These are phyloP conservation scores for Danio tinwini DNA, from an alignment of 2,797 vertebrate genomes.

Conservation along the genomic window DNA sequence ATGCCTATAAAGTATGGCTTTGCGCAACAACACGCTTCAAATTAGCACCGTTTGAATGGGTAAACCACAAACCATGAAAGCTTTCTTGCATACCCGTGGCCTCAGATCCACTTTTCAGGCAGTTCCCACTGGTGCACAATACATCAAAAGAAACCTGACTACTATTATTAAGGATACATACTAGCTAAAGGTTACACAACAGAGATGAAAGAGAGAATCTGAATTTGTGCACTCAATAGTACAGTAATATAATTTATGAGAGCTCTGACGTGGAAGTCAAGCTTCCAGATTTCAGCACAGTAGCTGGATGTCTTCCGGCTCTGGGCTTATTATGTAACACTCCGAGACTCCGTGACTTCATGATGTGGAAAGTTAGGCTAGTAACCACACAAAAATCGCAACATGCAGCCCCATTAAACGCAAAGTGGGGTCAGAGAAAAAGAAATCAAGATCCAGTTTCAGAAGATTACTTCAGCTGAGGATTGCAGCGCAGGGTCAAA, in stretches of 20 bases:
- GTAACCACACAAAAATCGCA: slow-evolving; percentile 53
- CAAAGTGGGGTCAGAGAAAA: slow-evolving; percentile 27
- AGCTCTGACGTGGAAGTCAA: slow-evolving; percentile 39
- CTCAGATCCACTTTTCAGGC: slow-evolving; percentile 6
- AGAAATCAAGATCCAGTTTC: slow-evolving; percentile 19
- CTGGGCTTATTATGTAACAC: slow-evolving; percentile 66
- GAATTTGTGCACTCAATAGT: neutral
- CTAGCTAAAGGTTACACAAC: neutral
- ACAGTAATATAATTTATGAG: slow-evolving; percentile 21
- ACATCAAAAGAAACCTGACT: slow-evolving; percentile 1
- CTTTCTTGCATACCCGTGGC: slow-evolving; percentile 18
- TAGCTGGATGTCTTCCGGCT: slow-evolving; percentile 59
- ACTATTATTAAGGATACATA: neutral
- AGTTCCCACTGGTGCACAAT: neutral
- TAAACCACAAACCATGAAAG: slow-evolving; percentile 67
- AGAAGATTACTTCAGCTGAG: slow-evolving; percentile 2
- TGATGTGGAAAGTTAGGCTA: slow-evolving; percentile 70
- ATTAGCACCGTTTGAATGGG: slow-evolving; percentile 73
- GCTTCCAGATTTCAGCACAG: slow-evolving; percentile 49
- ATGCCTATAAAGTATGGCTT: slow-evolving; percentile 66
- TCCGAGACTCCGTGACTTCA: slow-evolving; percentile 65
- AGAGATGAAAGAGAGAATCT: neutral
- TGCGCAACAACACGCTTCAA: slow-evolving; percentile 66
- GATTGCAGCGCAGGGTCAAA: slow-evolving; percentile 17
- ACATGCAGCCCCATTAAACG: slow-evolving; percentile 48